phyloP scores from a whole-genome alignment of 2,113 vertebrate species.

The Cyrtonyx montezumae region DNA sequence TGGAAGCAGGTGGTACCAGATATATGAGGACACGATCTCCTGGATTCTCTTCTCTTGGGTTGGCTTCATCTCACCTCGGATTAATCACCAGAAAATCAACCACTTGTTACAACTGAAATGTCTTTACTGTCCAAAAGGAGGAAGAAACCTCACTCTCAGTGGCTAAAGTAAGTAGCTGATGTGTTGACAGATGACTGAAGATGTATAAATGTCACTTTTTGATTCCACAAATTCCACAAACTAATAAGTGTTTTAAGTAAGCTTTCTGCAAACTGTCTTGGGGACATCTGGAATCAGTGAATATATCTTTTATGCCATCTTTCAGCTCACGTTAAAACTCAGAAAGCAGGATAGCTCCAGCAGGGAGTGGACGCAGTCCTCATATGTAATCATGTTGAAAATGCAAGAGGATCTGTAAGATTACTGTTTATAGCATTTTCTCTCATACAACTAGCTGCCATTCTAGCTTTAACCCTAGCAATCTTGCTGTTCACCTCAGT shows the following conservation, averaged over 20 bases:
- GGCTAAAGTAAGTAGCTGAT: neutral
- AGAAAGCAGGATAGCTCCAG: neutral
- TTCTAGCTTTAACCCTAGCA: neutral
- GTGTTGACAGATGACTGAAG: neutral
- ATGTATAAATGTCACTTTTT: neutral
- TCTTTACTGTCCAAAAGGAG: neutral
- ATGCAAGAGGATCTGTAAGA: neutral
- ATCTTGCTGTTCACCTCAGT: neutral
- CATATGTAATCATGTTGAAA: neutral
- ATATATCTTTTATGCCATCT: neutral
- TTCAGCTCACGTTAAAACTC: neutral
- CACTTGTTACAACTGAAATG: neutral
- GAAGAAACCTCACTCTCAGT: neutral
- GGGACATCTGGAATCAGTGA: neutral
- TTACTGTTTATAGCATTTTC: neutral
- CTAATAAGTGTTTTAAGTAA: neutral
- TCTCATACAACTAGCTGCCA: neutral
- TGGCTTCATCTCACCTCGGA: neutral
- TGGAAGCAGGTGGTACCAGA: conserved; percentile 26
- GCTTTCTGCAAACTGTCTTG: neutral
- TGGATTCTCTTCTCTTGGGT: neutral
- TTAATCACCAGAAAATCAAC: conserved; percentile 13
- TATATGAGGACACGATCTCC: neutral
- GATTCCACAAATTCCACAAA: neutral
- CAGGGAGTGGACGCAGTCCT: neutral